phyloP scores from a whole-genome alignment of 2,888 invertebrate genomes.

The Zhengitettix transpicula region DNA sequence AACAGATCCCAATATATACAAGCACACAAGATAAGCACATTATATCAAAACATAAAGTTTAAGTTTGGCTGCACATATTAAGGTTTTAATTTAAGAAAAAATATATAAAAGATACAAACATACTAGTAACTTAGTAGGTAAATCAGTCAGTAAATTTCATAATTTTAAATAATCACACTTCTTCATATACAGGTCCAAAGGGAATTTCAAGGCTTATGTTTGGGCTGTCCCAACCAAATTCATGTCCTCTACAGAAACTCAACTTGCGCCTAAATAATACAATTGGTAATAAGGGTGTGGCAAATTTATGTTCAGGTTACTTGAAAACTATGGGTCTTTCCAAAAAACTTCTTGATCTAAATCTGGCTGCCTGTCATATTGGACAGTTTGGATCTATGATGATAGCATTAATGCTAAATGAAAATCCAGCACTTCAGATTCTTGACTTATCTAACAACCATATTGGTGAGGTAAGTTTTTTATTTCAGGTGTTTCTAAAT shows the following conservation, averaged over 20 bases:
- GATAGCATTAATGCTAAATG: constrained; percentile 33
- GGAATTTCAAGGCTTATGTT: constrained; percentile 38
- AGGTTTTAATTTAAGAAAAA: no score
- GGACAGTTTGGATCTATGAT: constrained; percentile 34
- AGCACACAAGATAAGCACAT: no score
- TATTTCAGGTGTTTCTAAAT: no score
- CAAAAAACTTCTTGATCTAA: constrained; percentile 35
- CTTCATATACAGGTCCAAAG: constrained; percentile 14
- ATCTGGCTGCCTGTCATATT: constrained; percentile 37
- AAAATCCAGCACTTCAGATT: constrained; percentile 34
- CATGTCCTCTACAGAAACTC: constrained; percentile 25
- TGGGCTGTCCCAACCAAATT: constrained; percentile 32
- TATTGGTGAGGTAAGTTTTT: constrained; percentile 30
- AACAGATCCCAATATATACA: no score
- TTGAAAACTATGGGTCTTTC: constrained; percentile 22
- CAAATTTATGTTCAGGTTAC: constrained; percentile 35
- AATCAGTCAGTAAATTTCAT: no score
- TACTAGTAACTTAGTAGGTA: no score
- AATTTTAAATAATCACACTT: not conserved
- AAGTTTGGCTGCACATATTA: no score
- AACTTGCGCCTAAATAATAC: constrained; percentile 43
- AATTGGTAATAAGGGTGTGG: constrained; percentile 38
- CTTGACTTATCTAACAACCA: constrained; percentile 41
- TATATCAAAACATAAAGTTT: no score
- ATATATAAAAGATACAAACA: no score